Percentiles rank a stretch among this genome's conserved stretches.
phyloP scores from a whole-genome alignment of 2,797 vertebrate genomes.

The Echeneis naucrates region DNA sequence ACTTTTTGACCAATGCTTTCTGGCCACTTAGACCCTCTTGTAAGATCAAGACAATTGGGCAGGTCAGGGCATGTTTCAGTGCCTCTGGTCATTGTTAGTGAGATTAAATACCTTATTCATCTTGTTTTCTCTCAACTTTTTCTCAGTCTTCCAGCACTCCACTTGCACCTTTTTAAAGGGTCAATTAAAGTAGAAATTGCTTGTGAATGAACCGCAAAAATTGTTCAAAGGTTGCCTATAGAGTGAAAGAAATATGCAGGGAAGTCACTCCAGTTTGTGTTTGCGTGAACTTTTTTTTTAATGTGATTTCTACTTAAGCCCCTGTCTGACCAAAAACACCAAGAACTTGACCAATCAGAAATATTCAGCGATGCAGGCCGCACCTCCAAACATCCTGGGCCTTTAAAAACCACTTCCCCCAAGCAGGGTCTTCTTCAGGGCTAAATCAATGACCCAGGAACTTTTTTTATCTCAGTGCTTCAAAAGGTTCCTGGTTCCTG shows the following conservation, averaged over 20 bases:
- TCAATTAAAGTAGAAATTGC: conserved; percentile 4
- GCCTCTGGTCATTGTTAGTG: not conserved
- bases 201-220: conserved; percentile 6
- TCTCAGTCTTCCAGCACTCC: not conserved
- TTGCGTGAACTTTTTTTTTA: conserved; percentile 38
- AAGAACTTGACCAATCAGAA: too few species aligned
- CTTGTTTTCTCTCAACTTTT: not conserved
- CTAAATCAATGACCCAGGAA: too few species aligned
- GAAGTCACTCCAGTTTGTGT: conserved; percentile 22
- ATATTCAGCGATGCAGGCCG: too few species aligned
- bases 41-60: conserved; percentile 13
- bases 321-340: too few species aligned
- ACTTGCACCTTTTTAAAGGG: too few species aligned
- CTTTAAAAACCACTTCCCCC: conserved; percentile 56
- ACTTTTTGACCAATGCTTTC: not conserved
- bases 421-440: too few species aligned
- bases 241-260: conserved; percentile 1
- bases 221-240: conserved; percentile 9
- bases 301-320: conserved; percentile 45
- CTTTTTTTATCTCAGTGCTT: too few species aligned
- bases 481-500: not conserved
- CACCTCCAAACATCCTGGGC: too few species aligned
- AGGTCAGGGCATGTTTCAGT: not conserved
- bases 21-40: not conserved
- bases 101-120: not conserved